Conservation (phyloP, 1,140 invertebrate genomes). For the Lethrus apterus region DNA sequence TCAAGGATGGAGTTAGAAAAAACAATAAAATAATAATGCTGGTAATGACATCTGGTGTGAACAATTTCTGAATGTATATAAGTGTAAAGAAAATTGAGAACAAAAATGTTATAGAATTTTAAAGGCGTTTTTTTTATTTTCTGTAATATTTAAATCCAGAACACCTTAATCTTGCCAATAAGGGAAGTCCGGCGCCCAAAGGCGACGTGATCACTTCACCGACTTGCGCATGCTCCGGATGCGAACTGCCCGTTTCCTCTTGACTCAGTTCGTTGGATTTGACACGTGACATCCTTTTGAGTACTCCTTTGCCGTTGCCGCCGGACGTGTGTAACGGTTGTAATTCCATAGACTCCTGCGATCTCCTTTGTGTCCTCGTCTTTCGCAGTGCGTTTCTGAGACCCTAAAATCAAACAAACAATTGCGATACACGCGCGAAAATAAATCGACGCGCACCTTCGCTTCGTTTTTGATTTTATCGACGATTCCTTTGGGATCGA, state of each 20-base stretch:
- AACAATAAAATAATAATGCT: too few species aligned
- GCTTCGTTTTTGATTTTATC: slow-evolving; percentile 77
- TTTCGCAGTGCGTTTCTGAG: slow-evolving; percentile 50
- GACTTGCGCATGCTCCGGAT: slow-evolving; percentile 38
- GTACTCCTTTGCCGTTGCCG: slow-evolving; percentile 43
- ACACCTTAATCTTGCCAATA: slow-evolving; percentile 59
- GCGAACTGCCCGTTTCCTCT: slow-evolving; percentile 20
- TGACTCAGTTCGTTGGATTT: slow-evolving; percentile 37
- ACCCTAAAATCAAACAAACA: too few species aligned
- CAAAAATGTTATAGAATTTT: too few species aligned
- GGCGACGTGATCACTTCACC: slow-evolving; percentile 57
- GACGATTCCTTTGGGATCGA: slow-evolving; percentile 57
- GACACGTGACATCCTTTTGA: slow-evolving; percentile 61
- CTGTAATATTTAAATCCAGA: too few species aligned
- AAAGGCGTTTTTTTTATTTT: too few species aligned
- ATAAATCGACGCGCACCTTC: slow-evolving; percentile 53
- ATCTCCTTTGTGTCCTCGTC: slow-evolving; percentile 46
- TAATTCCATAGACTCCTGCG: slow-evolving; percentile 58
- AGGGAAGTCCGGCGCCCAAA: slow-evolving; percentile 72
- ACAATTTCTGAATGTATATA: too few species aligned
- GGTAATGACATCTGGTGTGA: too few species aligned
- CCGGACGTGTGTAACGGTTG: slow-evolving; percentile 49
- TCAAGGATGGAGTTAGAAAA: too few species aligned
- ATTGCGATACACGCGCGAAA: too few species aligned
- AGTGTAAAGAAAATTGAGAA: too few species aligned